These are phyloP conservation scores for Bombus confusus DNA, from an alignment of 1,140 invertebrate genomes.

Conservation along the genomic window DNA sequence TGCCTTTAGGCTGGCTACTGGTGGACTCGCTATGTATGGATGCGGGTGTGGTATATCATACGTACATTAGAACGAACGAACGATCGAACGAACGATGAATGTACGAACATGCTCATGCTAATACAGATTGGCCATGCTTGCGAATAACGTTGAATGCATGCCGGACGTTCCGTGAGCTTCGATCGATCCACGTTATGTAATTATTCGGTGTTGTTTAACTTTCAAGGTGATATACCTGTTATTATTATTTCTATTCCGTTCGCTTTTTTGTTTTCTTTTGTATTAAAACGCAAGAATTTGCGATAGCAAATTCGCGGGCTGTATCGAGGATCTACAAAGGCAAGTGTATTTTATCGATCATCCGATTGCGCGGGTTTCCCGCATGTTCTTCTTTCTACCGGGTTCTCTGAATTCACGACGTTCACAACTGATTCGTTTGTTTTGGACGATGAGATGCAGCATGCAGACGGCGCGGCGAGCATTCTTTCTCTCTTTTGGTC, in stretches of 20 bases:
- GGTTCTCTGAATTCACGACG: not conserved
- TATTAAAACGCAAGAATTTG: not conserved
- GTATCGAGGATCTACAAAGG: slow-evolving; percentile 50
- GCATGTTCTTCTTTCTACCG: slow-evolving; percentile 10
- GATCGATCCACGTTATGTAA: slow-evolving; percentile 41
- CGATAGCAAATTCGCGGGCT: slow-evolving; percentile 7
- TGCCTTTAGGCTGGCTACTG: slow-evolving; percentile 73
- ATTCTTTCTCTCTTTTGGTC: not conserved
- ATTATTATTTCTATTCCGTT: slow-evolving; percentile 3
- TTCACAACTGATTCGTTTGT: slow-evolving; percentile 26
- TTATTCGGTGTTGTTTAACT: slow-evolving; percentile 9
- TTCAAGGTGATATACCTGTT: not conserved
- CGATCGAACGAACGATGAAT: slow-evolving; percentile 61
- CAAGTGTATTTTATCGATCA: slow-evolving; percentile 28
- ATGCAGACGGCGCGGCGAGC: slow-evolving; percentile 39
- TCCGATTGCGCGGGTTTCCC: not conserved
- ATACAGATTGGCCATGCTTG: slow-evolving; percentile 76
- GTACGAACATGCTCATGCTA: slow-evolving; percentile 80
- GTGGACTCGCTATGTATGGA: slow-evolving; percentile 76
- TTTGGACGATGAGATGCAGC: slow-evolving; percentile 45
- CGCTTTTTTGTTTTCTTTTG: slow-evolving; percentile 14
- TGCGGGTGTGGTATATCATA: slow-evolving; percentile 56
- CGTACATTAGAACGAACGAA: slow-evolving; percentile 58
- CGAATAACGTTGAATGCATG: slow-evolving; percentile 68
- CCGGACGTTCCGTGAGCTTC: slow-evolving; percentile 60